Conservation (phyloP, 2,888 invertebrate species). For the Tenodera sinensis region DNA sequence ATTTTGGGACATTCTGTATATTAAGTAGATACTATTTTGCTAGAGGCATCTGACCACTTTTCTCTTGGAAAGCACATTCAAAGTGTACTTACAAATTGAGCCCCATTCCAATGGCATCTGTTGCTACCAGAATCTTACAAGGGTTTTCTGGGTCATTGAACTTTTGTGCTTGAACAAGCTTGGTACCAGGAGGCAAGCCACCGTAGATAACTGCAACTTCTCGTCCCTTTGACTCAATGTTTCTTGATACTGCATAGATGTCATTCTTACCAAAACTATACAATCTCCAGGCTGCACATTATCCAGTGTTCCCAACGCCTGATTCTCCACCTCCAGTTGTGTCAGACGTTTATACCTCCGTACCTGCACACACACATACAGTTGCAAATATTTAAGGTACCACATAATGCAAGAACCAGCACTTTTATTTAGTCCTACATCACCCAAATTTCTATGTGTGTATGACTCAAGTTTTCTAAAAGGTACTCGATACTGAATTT, state of each 20-base stretch:
- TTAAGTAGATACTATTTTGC: too few relatives aligned
- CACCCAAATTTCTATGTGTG: too few relatives aligned
- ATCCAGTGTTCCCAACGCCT: conserved; percentile 68
- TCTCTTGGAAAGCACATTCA: too few relatives aligned
- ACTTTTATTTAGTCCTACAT: too few relatives aligned
- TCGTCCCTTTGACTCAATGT: conserved; percentile 61
- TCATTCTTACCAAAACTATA: conserved; percentile 96
- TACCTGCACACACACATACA: conserved; percentile 49
- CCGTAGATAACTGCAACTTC: conserved; percentile 98
- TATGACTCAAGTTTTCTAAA: too few relatives aligned
- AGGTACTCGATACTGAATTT: too few relatives aligned
- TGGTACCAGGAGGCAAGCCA: conserved; percentile 95
- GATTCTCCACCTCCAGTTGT: conserved; percentile 69
- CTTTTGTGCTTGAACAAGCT: conserved; percentile 92
- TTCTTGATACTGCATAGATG: conserved; percentile 80
- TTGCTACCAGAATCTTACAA: conserved; percentile 94
- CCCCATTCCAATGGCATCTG: conserved; percentile 98
- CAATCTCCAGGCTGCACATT: conserved; percentile 93
- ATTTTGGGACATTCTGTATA: too few relatives aligned
- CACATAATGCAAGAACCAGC: too few relatives aligned
- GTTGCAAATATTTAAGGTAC: too few relatives aligned
- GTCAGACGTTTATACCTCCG: conserved; percentile 83
- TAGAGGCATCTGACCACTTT: too few relatives aligned
- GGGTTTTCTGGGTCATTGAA: conserved; percentile 94
- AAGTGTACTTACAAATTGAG: conserved; percentile 82